A percentile compares a stretch with the other conserved stretches of the same genome.
Evolutionary conservation across 2,797 vertebrate species (phyloP).

Genomic region (Alectoris magna): DNA sequence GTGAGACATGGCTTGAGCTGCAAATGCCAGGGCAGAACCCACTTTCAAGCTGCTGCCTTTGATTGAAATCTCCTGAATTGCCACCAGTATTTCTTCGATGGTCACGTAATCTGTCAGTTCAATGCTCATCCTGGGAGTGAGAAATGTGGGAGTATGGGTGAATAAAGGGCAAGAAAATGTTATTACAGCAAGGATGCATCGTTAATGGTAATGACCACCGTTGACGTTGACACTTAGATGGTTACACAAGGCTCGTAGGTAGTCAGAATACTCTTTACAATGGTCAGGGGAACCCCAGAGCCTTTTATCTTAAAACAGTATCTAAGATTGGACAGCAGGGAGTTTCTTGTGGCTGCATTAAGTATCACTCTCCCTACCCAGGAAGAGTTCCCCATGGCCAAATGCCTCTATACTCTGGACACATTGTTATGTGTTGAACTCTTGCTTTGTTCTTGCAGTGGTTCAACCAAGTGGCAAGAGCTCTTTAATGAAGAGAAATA

Average conservation of each 20-base stretch:
- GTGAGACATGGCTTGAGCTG: constrained; percentile 80
- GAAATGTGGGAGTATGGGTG: neutral
- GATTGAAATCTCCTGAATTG: constrained; percentile 79
- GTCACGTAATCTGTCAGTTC: constrained; percentile 81
- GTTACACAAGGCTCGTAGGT: neutral
- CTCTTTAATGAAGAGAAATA: neutral
- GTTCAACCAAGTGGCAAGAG: neutral
- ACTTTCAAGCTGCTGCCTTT: constrained; percentile 82
- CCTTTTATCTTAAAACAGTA: neutral
- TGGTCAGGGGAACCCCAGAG: neutral
- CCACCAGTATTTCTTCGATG: constrained; percentile 78
- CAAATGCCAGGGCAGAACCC: constrained; percentile 83
- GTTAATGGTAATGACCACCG: accelerated
- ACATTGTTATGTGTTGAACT: neutral
- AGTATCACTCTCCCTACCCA: neutral
- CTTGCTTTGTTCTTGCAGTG: neutral
- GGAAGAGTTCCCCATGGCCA: accelerated
- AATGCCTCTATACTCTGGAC: neutral
- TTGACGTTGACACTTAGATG: accelerated
- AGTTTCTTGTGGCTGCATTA: neutral
- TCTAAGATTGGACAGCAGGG: accelerated
- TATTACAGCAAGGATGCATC: neutral
- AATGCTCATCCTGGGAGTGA: constrained; percentile 5
- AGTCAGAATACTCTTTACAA: neutral
- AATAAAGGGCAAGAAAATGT: neutral